Evolutionary conservation across 2,888 invertebrate genomes (phyloP).

Genomic region (Ferrisia virgata): DNA sequence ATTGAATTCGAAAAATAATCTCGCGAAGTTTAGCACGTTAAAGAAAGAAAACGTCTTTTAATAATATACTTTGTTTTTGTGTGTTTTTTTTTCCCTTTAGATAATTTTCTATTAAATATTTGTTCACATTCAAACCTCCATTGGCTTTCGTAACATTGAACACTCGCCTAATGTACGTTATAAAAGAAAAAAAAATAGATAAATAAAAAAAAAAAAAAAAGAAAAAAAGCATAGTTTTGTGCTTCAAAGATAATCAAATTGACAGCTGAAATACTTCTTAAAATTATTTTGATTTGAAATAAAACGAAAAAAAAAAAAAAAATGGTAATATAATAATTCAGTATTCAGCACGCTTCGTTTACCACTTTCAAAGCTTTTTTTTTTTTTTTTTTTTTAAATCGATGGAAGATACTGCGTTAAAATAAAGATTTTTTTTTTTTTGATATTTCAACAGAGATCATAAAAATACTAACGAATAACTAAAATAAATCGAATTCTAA

Average conservation of each 20-base stretch:
- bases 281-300: constrained; percentile 25
- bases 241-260: constrained; percentile 24
- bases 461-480: constrained; percentile 40
- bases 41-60: constrained; percentile 20
- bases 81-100: too few species aligned
- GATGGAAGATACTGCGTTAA: constrained; percentile 1
- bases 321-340: neutral
- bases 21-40: constrained; percentile 1
- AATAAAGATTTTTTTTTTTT: constrained; percentile 28
- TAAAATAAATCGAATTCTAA: constrained; percentile 41
- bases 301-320: neutral
- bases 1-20: neutral
- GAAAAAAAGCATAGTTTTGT: constrained; percentile 4
- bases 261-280: constrained; percentile 12
- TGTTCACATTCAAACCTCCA: constrained; percentile 26
- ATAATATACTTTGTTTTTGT: neutral
- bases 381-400: neutral
- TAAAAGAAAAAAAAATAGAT: neutral
- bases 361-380: neutral
- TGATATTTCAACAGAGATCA: constrained; percentile 41
- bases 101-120: constrained; percentile 29
- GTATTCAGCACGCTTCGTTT: neutral
- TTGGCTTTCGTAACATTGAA: constrained; percentile 9
- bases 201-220: neutral
- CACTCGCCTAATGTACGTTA: constrained; percentile 19